Evolutionary conservation across 92 coral and sea anemone genomes (phyloP).

Genomic region (Nematostella vectensis): DNA sequence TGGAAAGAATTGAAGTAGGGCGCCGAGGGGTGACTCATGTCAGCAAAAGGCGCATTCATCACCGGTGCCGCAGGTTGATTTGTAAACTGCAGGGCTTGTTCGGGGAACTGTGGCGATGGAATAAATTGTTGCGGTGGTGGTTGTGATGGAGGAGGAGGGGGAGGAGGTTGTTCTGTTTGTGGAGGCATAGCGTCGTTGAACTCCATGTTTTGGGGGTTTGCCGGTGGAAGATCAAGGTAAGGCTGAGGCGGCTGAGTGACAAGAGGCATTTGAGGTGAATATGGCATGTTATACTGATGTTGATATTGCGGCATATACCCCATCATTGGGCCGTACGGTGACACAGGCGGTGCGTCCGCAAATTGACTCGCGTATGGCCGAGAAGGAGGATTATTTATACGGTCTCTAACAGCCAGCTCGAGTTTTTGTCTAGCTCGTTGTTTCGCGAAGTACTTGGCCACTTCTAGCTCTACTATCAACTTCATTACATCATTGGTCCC

Average conservation of each 20-base stretch:
- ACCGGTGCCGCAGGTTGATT: too few relatives aligned
- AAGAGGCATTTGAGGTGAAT: slow-evolving; percentile 4
- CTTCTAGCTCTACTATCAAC: slow-evolving; percentile 64
- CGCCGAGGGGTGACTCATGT: neutral
- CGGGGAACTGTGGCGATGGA: neutral
- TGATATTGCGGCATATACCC: slow-evolving; percentile 13
- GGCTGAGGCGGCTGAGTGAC: slow-evolving; percentile 5
- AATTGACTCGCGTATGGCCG: slow-evolving; percentile 4
- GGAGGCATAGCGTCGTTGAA: neutral
- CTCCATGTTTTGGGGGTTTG: neutral
- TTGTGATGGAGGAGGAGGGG: neutral
- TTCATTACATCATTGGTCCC: slow-evolving; percentile 61
- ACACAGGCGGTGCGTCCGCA: neutral
- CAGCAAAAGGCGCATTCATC: neutral
- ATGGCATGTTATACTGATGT: slow-evolving; percentile 5
- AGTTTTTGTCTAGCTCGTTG: slow-evolving; percentile 55
- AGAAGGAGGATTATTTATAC: slow-evolving; percentile 30
- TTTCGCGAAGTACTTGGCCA: slow-evolving; percentile 72
- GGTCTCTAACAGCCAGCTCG: slow-evolving; percentile 42
- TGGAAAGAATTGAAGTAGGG: too few relatives aligned
- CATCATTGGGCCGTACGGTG: slow-evolving; percentile 6
- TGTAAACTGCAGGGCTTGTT: too few relatives aligned
- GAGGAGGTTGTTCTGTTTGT: neutral
- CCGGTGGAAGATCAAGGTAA: neutral
- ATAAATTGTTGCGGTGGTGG: neutral